Evolutionary conservation across 2,888 invertebrate species (phyloP).

Genomic region (Aporophyla lueneburgensis): DNA sequence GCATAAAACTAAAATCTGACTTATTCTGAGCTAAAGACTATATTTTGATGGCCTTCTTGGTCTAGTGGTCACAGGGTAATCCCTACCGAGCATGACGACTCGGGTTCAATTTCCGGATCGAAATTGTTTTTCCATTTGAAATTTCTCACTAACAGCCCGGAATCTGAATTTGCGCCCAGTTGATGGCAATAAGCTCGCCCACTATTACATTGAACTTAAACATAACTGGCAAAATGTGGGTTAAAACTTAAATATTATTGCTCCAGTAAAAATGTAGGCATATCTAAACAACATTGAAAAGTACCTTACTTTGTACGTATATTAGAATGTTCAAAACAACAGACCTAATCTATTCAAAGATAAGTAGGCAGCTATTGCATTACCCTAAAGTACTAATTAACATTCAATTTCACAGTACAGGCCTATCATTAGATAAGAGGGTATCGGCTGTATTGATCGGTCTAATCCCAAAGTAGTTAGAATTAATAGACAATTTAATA

Average conservation of each 20-base stretch:
- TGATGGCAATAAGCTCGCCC: too few species aligned
- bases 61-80: too few species aligned
- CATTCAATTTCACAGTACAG: constrained; percentile 55
- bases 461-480: constrained; percentile 52
- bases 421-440: constrained; percentile 59
- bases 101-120: too few species aligned
- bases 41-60: not conserved
- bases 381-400: constrained; percentile 50
- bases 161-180: too few species aligned
- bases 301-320: not conserved
- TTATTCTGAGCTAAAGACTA: not conserved
- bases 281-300: not conserved
- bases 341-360: constrained; percentile 8
- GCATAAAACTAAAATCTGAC: not conserved
- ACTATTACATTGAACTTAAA: too few species aligned
- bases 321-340: constrained; percentile 11
- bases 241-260: not conserved
- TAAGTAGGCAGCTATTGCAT: constrained; percentile 25
- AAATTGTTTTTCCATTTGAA: too few species aligned
- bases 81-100: too few species aligned
- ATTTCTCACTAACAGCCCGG: too few species aligned
- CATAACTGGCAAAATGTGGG: not conserved
- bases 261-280: not conserved
- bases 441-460: constrained; percentile 56
- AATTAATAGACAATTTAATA: constrained; percentile 62